A percentile compares a stretch with the other conserved stretches of the same genome.
These are phyloP conservation scores for Vidua macroura DNA, from an alignment of 2,113 vertebrate genomes.

Conservation along the genomic window DNA sequence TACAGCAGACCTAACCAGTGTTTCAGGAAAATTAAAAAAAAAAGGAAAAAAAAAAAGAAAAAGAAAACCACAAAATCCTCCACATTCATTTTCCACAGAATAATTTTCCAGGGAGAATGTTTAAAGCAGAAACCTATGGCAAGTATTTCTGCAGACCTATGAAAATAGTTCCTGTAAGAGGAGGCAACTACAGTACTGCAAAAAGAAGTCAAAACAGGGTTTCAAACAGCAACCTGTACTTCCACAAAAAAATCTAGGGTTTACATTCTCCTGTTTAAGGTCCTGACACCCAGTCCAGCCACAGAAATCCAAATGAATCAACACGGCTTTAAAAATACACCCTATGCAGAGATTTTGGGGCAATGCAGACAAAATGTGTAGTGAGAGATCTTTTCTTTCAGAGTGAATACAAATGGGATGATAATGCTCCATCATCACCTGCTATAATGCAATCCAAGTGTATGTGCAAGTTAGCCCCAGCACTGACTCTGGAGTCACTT, in stretches of 20 bases:
- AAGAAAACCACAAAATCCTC: background rate
- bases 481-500: background rate
- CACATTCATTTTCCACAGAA: slow-evolving; percentile 5
- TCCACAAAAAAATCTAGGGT: background rate
- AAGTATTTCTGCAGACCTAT: background rate
- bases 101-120: slow-evolving; percentile 23
- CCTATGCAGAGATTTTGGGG: background rate
- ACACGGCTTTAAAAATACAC: background rate
- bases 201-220: background rate
- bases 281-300: background rate
- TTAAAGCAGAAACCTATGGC: slow-evolving; percentile 6
- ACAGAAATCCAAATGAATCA: background rate
- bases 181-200: background rate
- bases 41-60: background rate
- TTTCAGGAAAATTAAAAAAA: background rate
- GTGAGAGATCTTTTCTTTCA: background rate
- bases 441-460: background rate
- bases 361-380: background rate
- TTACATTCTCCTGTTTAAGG: background rate
- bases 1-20: background rate
- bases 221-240: background rate
- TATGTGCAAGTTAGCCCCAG: background rate
- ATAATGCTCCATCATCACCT: background rate
- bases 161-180: background rate
- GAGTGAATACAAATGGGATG: background rate